Base-by-base conservation (phyloP, 2,113 vertebrate genomes). In the Microtus ochrogaster region DNA sequence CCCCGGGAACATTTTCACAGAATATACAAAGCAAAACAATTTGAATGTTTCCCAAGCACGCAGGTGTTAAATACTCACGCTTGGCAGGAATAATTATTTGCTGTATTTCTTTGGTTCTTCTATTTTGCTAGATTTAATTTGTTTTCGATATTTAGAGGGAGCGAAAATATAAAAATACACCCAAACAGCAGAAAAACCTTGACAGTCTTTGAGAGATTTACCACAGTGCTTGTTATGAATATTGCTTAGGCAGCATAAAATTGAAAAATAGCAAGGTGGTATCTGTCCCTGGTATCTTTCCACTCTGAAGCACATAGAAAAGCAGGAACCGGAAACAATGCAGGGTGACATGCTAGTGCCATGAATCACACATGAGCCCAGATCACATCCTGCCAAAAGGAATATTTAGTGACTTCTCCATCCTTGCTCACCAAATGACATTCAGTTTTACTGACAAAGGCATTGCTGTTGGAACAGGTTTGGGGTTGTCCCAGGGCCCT, bases 31-130 rank as follows among this genome's bases (percentile, higher is more conserved):
- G 96, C 95, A 97, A 97, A 96, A 92, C 97, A 97, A 96, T 97
- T 96, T 97, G 94, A 97, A 95, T 96, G 92, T 97, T 97, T 97
- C 97, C 94, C 96, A 94, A 97, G 97, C 96, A 97, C 28, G 92
- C 97, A 97, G 97, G 97, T 97, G 97, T 89, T 97, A 97, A 97
- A 98, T 97, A 97, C 97, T 97, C 78, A 0, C 83, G 83, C 96
- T 96, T 97, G 97, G 97, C 97, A 97, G 95, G 97, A 96, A 91
- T 97, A 96, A 98, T 98, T 97, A 97, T 97, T 97, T 96, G 85
- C 97, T 97, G 82, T 94, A 96, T 97, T 86, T 95, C 94, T 96
- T 97, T 89, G 86, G 88, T 96, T 97, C 96, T 96, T 97, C 97
- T 97, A 84, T 97, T 97, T 98, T 97, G 94, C 94, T 92, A 91